Percentiles rank a stretch among this genome's conserved stretches.
Conservation (phyloP, 35 echinoderm and acorn worm species). For the Apostichopus californicus region DNA sequence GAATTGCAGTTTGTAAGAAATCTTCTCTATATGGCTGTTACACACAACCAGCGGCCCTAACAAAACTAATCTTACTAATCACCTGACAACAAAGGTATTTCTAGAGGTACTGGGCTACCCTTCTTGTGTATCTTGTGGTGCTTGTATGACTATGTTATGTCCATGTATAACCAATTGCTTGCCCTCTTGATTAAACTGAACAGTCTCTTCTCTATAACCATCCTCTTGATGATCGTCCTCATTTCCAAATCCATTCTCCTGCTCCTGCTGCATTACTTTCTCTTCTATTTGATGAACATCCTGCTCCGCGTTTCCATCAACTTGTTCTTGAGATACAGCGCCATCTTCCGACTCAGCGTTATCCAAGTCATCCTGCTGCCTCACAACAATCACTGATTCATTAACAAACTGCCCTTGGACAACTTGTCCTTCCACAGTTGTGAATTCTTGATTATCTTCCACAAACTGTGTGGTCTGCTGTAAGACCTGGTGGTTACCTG, state of each 20-base stretch:
- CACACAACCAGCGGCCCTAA: no score
- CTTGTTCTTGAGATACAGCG: background rate
- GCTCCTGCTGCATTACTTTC: background rate
- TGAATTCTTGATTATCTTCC: slow-evolving; percentile 21
- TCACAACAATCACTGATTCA: background rate
- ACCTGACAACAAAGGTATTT: no score
- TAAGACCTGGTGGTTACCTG: background rate
- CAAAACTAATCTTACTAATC: no score
- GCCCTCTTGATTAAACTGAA: background rate
- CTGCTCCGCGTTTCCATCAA: background rate
- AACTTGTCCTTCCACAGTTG: background rate
- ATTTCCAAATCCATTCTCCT: background rate
- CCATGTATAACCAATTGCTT: slow-evolving; percentile 7
- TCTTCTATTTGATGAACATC: background rate
- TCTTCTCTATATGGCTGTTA: no score
- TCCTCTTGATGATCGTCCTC: background rate
- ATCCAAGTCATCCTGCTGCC: background rate
- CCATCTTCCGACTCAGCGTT: background rate
- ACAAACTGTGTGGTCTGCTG: background rate
- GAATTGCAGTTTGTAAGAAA: no score
- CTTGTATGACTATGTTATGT: background rate
- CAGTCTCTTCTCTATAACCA: background rate
- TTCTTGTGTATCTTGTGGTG: background rate
- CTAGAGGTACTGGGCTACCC: no score
- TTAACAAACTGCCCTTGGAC: background rate